Base-by-base conservation (phyloP, 64 coral and sea anemone species). In the Porites lutea region DNA sequence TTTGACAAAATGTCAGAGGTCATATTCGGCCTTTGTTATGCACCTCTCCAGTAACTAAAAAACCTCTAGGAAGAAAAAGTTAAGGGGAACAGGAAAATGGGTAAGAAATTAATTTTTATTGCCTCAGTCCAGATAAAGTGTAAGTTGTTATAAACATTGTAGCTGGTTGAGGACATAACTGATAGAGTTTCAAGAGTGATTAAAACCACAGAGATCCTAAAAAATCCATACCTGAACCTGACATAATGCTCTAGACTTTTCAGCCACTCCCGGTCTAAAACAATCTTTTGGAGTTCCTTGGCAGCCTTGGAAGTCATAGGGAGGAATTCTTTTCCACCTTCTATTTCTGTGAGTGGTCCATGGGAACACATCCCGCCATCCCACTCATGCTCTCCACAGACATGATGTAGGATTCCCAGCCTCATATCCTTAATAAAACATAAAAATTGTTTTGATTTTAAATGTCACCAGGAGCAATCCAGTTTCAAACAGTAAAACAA, bases 341-440 rank as follows among this genome's bases (percentile, higher is more conserved):
- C 90, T 63, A 63, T 63, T 4, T 70, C 54, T 13, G 59, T 62
- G 22, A 92, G 60, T 13, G 90, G 90, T 15, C 90, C 90, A 85
- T 83, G 63, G 12, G 71, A 49, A 79, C 88, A 90, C 45, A 45
- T 21, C 12, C 88, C 86, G 37, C 68, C 86, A 15, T 19, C 49
- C 86, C 86, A 88, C 51, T 88, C 86, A 75, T 88, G 70, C 59
- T 87, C 82, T 48, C 74, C 82, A 92, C 52, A 47, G 5, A 87
- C 59, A 67, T 86, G 90, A 52, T 92, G 90, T 16, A 87, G 48
- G 59, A 93, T 81, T 8, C 91, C 91, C 76, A 87, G 73, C 91
- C 91, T 79, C 43, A 49, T 93, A 48, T 86, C 83, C 91, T 77
- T 85, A 53, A 65, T 62, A 77, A 53, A 86, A 8, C 18, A 89